phyloP scores from a whole-genome alignment of 2,888 invertebrate species.

The Drosophila tanythrix region DNA sequence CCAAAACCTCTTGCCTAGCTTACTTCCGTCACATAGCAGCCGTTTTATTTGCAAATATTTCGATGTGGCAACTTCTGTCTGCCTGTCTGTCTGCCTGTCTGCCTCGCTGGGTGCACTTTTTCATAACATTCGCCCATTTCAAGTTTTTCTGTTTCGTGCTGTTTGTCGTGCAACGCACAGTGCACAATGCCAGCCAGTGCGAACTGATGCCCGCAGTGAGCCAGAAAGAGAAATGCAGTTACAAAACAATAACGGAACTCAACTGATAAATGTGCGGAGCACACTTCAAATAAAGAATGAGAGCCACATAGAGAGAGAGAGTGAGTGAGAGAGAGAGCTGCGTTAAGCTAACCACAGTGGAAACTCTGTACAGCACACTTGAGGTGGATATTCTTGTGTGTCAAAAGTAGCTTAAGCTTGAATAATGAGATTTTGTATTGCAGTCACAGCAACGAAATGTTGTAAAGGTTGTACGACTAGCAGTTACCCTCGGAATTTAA shows the following conservation, averaged over 20 bases:
- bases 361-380: background rate
- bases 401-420: conserved; percentile 1
- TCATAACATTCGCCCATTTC: conserved; percentile 30
- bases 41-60: conserved; percentile 78
- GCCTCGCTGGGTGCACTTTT: conserved; percentile 18
- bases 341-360: conserved; percentile 21
- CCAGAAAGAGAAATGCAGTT: conserved; percentile 9
- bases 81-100: background rate
- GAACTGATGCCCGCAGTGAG: conserved; percentile 4
- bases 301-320: background rate
- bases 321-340: background rate
- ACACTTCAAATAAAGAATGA: conserved; percentile 3
- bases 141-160: background rate
- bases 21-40: conserved; percentile 78
- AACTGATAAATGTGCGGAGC: conserved; percentile 39
- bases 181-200: conserved; percentile 1
- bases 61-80: conserved; percentile 25
- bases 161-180: conserved; percentile 10
- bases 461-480: background rate
- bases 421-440: conserved; percentile 1
- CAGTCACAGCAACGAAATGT: background rate
- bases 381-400: background rate
- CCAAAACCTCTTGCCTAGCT: conserved; percentile 42
- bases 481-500: background rate
- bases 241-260: conserved; percentile 21